phyloP scores from a whole-genome alignment of 2,797 vertebrate species.

The Etheostoma nigrum region DNA sequence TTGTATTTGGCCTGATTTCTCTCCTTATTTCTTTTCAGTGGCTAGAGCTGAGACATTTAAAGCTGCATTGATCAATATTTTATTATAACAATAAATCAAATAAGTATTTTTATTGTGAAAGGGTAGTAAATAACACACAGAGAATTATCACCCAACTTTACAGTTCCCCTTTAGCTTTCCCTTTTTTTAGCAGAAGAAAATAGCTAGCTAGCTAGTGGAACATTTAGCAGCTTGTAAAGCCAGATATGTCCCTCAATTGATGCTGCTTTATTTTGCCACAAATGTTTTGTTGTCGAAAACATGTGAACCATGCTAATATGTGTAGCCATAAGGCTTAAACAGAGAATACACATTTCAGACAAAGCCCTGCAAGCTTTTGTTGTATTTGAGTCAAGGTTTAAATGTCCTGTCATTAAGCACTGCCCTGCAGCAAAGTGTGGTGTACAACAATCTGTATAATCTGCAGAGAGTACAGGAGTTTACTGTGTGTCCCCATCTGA shows the following conservation, averaged over 20 bases:
- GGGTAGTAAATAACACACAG: neutral
- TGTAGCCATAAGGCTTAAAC: slow-evolving; percentile 3
- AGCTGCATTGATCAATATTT: neutral
- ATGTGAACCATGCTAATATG: slow-evolving; percentile 3
- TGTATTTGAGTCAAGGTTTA: slow-evolving; percentile 34
- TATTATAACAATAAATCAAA: neutral
- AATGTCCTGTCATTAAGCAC: slow-evolving; percentile 41
- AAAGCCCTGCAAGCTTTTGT: slow-evolving; percentile 44
- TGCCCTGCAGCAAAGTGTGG: slow-evolving; percentile 33
- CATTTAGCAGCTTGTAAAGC: neutral
- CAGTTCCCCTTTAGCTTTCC: neutral
- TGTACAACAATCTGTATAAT: slow-evolving; percentile 62
- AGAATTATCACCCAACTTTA: neutral
- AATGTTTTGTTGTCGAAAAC: neutral
- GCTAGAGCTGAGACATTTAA: neutral
- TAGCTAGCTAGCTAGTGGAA: neutral
- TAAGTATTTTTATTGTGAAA: neutral
- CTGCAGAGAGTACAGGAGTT: slow-evolving; percentile 41
- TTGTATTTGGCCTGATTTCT: too few species aligned
- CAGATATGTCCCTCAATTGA: neutral
- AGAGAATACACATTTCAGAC: slow-evolving; percentile 16
- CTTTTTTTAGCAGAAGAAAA: neutral
- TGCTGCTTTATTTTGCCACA: neutral
- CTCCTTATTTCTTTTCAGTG: too few species aligned
- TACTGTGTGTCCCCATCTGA: slow-evolving; percentile 30